These are phyloP conservation scores for Eulemur rubriventer DNA, from an alignment of 2,797 vertebrate genomes.

Conservation along the genomic window DNA sequence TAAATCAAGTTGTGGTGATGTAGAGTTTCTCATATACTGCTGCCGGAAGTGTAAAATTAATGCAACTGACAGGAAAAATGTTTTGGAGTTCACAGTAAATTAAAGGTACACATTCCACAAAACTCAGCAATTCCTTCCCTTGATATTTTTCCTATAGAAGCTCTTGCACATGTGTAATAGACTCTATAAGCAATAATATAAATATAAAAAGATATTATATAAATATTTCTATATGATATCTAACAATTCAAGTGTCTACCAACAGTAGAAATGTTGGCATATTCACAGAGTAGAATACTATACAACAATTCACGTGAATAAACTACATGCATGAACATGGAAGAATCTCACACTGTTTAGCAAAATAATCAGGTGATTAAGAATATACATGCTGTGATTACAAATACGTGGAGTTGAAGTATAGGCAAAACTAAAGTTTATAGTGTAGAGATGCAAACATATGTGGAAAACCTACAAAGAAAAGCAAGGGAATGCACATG, in stretches of 20 bases:
- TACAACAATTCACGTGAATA: background rate
- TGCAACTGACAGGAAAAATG: background rate
- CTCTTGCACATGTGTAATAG: background rate
- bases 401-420: background rate
- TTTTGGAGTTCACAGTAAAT: conserved; percentile 29
- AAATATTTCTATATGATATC: background rate
- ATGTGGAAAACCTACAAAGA: background rate
- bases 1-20: background rate
- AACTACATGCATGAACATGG: background rate
- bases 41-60: background rate
- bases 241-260: background rate
- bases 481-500: background rate
- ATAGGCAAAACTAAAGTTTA: background rate
- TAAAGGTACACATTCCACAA: background rate
- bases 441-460: background rate
- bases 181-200: background rate
- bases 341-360: background rate
- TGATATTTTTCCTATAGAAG: background rate
- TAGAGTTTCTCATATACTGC: background rate
- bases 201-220: background rate
- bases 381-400: background rate
- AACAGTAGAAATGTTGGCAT: background rate
- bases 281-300: background rate
- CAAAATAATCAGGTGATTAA: background rate
- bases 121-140: conserved; percentile 23